These are phyloP conservation scores for Habrosyne pyritoides DNA, from an alignment of 2,888 invertebrate species.

Conservation along the genomic window DNA sequence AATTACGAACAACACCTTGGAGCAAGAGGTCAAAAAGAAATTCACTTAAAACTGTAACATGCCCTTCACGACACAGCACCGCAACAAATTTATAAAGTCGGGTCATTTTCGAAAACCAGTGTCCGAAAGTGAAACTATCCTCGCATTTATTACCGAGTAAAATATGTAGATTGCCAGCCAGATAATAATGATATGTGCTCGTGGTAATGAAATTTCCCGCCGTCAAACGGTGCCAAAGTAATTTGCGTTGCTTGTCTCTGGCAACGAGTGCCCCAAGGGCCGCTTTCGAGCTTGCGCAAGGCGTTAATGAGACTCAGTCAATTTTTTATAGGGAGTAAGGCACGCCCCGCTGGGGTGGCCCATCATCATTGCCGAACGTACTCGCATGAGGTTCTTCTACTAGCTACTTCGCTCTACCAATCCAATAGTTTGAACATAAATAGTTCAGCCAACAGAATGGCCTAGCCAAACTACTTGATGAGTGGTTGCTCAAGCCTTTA, in stretches of 20 bases:
- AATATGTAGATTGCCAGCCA: constrained; percentile 82
- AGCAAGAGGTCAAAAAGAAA: constrained; percentile 82
- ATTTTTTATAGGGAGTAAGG: constrained; percentile 70
- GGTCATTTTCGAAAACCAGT: constrained; percentile 83
- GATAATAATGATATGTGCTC: constrained; percentile 84
- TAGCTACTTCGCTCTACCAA: background rate
- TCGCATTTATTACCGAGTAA: constrained; percentile 81
- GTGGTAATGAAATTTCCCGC: constrained; percentile 84
- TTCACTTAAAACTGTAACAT: constrained; percentile 82
- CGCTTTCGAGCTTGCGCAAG: constrained; percentile 82
- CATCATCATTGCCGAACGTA: background rate
- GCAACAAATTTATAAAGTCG: constrained; percentile 72
- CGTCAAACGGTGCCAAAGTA: constrained; percentile 84
- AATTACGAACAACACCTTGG: constrained; percentile 78
- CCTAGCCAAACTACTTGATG: background rate
- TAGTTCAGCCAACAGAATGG: background rate
- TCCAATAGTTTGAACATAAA: background rate
- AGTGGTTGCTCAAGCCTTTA: background rate
- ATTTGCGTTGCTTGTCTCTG: constrained; percentile 82
- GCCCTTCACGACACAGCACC: constrained; percentile 72
- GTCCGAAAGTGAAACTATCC: constrained; percentile 82
- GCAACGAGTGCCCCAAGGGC: constrained; percentile 79
- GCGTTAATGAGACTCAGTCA: constrained; percentile 75
- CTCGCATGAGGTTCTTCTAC: background rate
- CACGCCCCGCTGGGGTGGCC: constrained; percentile 42